Evolutionary conservation across 1,140 invertebrate species (phyloP), one percentile per base, ranked within the genome.

Genomic region (Venustaconcha ellipsiformis): DNA sequence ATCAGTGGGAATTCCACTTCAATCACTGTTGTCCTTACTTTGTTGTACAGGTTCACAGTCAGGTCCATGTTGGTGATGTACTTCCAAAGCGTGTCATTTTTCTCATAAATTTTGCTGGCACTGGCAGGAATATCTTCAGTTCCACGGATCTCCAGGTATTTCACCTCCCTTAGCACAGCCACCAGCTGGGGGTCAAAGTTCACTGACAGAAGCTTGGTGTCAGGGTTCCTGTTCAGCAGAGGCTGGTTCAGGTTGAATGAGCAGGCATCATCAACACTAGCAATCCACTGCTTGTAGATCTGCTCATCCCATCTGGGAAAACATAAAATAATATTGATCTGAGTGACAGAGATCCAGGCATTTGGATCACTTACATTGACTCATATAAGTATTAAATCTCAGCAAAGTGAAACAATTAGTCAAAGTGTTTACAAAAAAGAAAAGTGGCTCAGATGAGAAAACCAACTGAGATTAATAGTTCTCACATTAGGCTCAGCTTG

Each of bases 1-100:
- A 97, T 95, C 71, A 97, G 90, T 84, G 94, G 93, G 80, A 94
- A 94, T 86, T 97, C 96, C 1, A 96, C 95, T 82, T 94, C 93
- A 64, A 94, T 93, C 73, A 94, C 94, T 26, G 93, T 94, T 78
- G 93, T 93, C 59, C 94, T 92, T 64, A 97, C 94, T 87, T 95
- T 92, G 88, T 95, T 95, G 85, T 94, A 94, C 72, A 92, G 85
- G 66, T 86, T 83, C 14, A 90, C 88, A 70, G 88, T 89, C 57
- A 90, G 82, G 74, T 91, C 90, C 20, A 92, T 80, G 77, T 89
- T 88, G 23, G 88, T 87, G 4, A 90, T 80, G 79, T 86, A 91
- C 69, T 90, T 88, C 70, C 90, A 80, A 37, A 91, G 85, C 5
- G 83, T 87, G 48, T 91, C 89, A 70, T 90, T 90, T 70, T 88